Evolutionary conservation across 2,888 invertebrate species (phyloP), one percentile per base, ranked within the genome.

Genomic region (Aphelenchoides bicaudatus): DNA sequence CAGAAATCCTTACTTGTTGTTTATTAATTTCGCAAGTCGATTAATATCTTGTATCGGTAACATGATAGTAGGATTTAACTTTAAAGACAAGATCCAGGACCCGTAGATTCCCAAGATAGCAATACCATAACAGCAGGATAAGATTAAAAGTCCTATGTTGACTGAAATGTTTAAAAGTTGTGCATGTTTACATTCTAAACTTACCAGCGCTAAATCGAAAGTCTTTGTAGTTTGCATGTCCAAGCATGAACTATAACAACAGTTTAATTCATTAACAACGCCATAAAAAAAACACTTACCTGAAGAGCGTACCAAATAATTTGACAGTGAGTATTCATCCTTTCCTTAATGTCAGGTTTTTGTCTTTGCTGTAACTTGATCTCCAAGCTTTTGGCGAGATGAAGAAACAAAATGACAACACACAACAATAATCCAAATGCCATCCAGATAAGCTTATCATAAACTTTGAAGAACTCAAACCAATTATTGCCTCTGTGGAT

Each of bases 171-270:
- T 10, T 34, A n/a, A 34, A 34, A 34, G n/a, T 10, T 10, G 34
- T n/a, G 34, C 34, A 34, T 10, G 10, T 34, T n/a, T 10, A 34
- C 10, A 34, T n/a, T n/a, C n/a, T 10, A 34, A 34, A 34, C n/a
- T 10, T 34, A 34, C 34, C 34, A 10, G 34, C 34, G 10, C 34
- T n/a, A 34, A 10, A 10, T n/a, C n/a, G 10, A n/a, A 34, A 34
- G 10, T 34, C n/a, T n/a, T n/a, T n/a, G n/a, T 10, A 34, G 34
- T 34, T 10, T n/a, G 34, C 10, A n/a, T 34, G 34, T n/a, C 34
- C 34, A n/a, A 34, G 34, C 34, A 34, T 34, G 34, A 34, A 34
- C 34, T n/a, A n/a, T n/a, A n/a, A n/a, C n/a, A n/a, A n/a, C n/a
- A n/a, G n/a, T n/a, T n/a, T n/a, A n/a, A n/a, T n/a, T n/a, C n/a